Evolutionary conservation across 1,140 invertebrate species (phyloP).

Genomic region (Zophobas morio): DNA sequence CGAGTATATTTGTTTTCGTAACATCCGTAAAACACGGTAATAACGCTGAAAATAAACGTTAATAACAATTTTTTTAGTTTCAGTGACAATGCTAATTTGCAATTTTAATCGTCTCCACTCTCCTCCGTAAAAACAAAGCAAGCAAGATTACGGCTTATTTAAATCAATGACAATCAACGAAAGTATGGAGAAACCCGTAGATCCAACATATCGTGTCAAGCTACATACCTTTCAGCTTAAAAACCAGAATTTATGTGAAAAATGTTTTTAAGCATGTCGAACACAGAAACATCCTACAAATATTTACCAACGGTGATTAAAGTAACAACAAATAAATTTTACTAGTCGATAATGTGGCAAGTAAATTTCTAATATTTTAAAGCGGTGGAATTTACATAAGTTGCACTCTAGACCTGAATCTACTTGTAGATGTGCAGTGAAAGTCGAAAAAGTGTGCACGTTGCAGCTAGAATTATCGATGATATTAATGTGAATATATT

Average conservation of each 20-base stretch:
- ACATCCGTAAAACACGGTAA: no score
- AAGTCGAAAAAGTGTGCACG: constrained; percentile 9
- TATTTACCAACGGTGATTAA: not conserved
- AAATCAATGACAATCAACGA: not conserved
- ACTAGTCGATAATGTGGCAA: constrained; percentile 19
- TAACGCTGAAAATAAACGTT: no score
- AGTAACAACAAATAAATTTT: constrained; percentile 32
- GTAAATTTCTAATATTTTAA: constrained; percentile 10
- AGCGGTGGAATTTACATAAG: not conserved
- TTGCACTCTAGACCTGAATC: not conserved
- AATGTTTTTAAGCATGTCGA: constrained; percentile 15
- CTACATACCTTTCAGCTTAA: not conserved
- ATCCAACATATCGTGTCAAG: not conserved
- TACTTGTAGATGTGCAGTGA: not conserved
- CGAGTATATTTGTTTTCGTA: no score
- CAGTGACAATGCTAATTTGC: no score
- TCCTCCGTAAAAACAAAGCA: no score
- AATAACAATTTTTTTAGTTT: no score
- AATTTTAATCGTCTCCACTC: no score
- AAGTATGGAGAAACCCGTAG: not conserved
- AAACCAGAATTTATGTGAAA: constrained; percentile 27
- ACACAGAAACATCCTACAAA: constrained; percentile 22
- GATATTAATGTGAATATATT: constrained; percentile 22
- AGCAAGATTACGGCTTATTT: no score
- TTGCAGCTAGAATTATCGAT: not conserved